Percentiles rank a stretch among this genome's conserved stretches.
phyloP scores from a whole-genome alignment of 2,113 vertebrate species.

The Lepus americanus region DNA sequence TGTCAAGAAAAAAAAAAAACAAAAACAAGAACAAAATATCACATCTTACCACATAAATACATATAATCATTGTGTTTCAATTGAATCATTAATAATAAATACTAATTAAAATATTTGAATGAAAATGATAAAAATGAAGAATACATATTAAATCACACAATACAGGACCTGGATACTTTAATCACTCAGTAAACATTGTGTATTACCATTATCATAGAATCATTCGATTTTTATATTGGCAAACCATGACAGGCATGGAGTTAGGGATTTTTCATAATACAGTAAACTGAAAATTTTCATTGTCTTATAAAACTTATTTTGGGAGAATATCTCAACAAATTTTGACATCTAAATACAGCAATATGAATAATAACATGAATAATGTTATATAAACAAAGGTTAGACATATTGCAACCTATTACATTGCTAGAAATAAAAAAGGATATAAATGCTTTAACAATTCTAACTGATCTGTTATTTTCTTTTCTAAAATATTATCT shows the following conservation, averaged over 20 bases:
- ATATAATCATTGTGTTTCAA: too few relatives aligned
- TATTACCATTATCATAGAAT: neutral
- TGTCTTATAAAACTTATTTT: neutral
- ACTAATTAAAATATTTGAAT: neutral
- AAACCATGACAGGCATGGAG: neutral
- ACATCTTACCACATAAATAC: too few relatives aligned
- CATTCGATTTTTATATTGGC: conserved; percentile 21
- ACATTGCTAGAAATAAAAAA: neutral
- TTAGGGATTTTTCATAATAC: neutral
- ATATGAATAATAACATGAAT: neutral
- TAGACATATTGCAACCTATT: neutral
- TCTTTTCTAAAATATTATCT: conserved; percentile 22
- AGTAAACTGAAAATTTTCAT: neutral
- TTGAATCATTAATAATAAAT: too few relatives aligned
- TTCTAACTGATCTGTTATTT: neutral
- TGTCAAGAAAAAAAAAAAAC: too few relatives aligned
- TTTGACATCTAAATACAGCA: neutral
- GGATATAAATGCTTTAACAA: neutral
- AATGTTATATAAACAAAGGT: neutral
- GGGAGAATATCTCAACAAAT: neutral
- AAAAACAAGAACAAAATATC: too few relatives aligned
- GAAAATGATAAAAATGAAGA: neutral
- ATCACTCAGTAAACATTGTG: neutral
- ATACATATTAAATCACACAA: neutral
- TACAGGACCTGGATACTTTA: neutral